Base-by-base conservation (phyloP, 2,888 invertebrate genomes). In the Beris morrisii region DNA sequence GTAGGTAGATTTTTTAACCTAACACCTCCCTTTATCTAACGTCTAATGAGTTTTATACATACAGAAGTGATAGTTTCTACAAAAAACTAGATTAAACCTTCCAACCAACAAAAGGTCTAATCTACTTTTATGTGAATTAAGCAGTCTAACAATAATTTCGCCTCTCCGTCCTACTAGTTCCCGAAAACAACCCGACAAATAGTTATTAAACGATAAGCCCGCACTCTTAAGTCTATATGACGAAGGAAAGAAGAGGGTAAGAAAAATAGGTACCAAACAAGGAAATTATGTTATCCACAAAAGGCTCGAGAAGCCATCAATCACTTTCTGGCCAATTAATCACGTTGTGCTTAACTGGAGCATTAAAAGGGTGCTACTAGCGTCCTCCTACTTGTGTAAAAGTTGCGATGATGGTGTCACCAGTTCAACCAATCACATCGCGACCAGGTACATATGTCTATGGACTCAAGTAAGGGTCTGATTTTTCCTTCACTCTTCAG, bases 301-400 rank as follows among this genome's bases (percentile, higher is more conserved):
- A 31, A 2, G 5, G 46, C 48, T 48, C 50, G 5, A 30, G 48
- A 38, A 48, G 13, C 48, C 59, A 59, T 59, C 59, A 59, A 59
- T 59, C 59, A 59, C 59, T 59, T 59, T 59, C 59, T 31, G 59
- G 48, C 32, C 50, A 48, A 59, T 59, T 59, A 59, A 59, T 59
- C 59, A 59, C 31, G 48, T 48, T 32, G 31, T 48, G 48, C 48
- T 50, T 59, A 59, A 48, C 46, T 59, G 59, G 50, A 48, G 59
- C 59, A 59, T 59, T 59, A 59, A 32, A 48, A 59, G 59, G 59
- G 48, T 59, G 31, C 50, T 30, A 22, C 30, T 22, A 48, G 46
- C 38, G 48, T 59, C 59, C 59, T 48, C 59, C 59, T 59, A 59
- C 59, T 59, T 32, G 48, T 22, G 7, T 15, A 46, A 46, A 11